A percentile compares a stretch with the other conserved stretches of the same genome.
phyloP scores from a whole-genome alignment of 2,888 invertebrate species.

The Xanthorhoe designata region DNA sequence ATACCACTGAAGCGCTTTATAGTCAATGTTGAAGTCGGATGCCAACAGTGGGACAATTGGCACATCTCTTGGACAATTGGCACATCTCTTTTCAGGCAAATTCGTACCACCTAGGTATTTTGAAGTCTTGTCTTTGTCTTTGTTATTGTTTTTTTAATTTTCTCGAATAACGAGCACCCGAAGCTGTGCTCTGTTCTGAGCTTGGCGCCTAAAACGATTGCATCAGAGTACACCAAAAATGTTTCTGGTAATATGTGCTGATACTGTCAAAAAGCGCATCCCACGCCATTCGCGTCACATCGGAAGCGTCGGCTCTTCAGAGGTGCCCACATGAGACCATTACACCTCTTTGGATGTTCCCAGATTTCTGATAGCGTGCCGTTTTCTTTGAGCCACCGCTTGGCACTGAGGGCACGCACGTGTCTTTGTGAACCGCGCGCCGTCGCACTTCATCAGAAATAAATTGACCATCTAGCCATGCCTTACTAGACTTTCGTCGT shows the following conservation, averaged over 20 bases:
- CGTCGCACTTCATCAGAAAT: constrained; percentile 75
- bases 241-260: constrained; percentile 64
- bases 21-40: no score
- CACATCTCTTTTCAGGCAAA: no score
- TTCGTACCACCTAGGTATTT: no score
- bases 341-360: constrained; percentile 75
- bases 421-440: constrained; percentile 74
- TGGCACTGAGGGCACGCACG: constrained; percentile 75
- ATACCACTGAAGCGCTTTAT: no score
- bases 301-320: constrained; percentile 72
- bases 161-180: not conserved
- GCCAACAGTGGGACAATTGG: no score
- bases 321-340: constrained; percentile 79
- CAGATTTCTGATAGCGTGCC: constrained; percentile 66
- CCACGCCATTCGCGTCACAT: constrained; percentile 71
- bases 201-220: constrained; percentile 58
- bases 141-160: no score
- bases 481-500: constrained; percentile 54
- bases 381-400: constrained; percentile 69
- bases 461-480: constrained; percentile 74
- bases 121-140: no score
- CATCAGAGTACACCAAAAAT: constrained; percentile 61
- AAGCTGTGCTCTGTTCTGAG: constrained; percentile 51
- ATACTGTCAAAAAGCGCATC: constrained; percentile 71
- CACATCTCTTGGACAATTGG: no score